Conservation (phyloP, 2,888 invertebrate genomes). For the Heliconius hortense region DNA sequence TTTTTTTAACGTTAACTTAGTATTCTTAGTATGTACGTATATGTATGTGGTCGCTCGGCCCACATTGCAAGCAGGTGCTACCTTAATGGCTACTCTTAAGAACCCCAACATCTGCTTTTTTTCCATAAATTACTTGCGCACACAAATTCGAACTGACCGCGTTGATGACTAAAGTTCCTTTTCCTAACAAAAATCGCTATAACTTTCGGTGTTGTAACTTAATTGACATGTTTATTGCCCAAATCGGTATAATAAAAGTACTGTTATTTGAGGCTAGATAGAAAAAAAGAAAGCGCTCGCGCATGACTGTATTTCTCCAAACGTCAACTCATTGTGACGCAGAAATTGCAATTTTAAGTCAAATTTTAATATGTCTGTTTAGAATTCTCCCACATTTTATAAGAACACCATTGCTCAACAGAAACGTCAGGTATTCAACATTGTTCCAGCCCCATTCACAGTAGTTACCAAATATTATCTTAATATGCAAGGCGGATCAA, state of each 20-base stretch:
- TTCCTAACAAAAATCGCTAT: conserved; percentile 43
- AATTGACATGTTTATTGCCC: conserved; percentile 52
- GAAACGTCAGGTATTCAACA: conserved; percentile 26
- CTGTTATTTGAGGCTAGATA: conserved; percentile 34
- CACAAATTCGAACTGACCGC: conserved; percentile 67
- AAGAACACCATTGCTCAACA: conserved; percentile 30
- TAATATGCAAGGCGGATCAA: conserved; percentile 25
- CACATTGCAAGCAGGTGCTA: conserved; percentile 66
- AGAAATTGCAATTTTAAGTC: conserved; percentile 15
- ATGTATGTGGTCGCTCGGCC: conserved; percentile 41
- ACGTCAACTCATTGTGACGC: conserved; percentile 28
- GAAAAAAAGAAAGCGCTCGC: conserved; percentile 35
- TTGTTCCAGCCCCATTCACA: conserved; percentile 46
- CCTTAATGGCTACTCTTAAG: conserved; percentile 66
- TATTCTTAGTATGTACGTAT: conserved; percentile 42
- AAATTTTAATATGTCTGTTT: conserved; percentile 16
- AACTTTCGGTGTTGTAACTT: conserved; percentile 45
- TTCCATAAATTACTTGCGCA: conserved; percentile 64
- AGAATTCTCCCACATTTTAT: conserved; percentile 22
- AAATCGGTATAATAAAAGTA: conserved; percentile 47
- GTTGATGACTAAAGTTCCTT: conserved; percentile 60
- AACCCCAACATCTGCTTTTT: conserved; percentile 74
- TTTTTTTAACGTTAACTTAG: conserved; percentile 37
- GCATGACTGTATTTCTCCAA: conserved; percentile 29
- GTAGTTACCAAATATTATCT: conserved; percentile 40